Percentiles rank a stretch among this genome's conserved stretches.
Evolutionary conservation across 2,113 vertebrate genomes (phyloP).

Genomic region (Melanotaenia duboulayi): DNA sequence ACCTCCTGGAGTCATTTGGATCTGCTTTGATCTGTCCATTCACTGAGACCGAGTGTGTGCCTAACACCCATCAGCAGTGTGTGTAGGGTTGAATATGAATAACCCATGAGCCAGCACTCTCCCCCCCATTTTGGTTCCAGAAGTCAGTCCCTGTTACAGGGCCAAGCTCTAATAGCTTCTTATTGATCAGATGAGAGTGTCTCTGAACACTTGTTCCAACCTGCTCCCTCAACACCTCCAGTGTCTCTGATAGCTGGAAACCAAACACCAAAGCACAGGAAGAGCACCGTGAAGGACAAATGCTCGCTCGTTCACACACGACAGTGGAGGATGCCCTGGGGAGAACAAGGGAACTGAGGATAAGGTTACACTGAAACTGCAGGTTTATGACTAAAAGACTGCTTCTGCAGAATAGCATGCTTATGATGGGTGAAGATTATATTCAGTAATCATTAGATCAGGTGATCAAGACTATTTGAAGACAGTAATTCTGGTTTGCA

Average conservation of each 20-base stretch:
- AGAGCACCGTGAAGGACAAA: slow-evolving; percentile 41
- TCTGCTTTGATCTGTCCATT: slow-evolving; percentile 42
- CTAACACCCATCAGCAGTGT: slow-evolving; percentile 32
- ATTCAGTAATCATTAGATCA: no score
- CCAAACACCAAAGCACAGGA: slow-evolving; percentile 58
- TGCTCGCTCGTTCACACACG: slow-evolving; percentile 5
- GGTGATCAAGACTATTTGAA: no score
- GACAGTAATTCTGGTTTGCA: no score
- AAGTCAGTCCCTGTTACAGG: slow-evolving; percentile 46
- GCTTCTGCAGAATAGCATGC: no score
- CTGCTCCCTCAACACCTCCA: slow-evolving; percentile 74
- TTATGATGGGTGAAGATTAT: no score
- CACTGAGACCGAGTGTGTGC: slow-evolving; percentile 1
- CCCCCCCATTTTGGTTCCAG: slow-evolving; percentile 21
- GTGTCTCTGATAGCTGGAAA: slow-evolving; percentile 63
- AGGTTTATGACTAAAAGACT: no score
- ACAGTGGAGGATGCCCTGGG: slow-evolving; percentile 24
- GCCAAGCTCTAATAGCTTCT: slow-evolving; percentile 77
- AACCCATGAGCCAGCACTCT: slow-evolving; percentile 65
- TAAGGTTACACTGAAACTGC: no score
- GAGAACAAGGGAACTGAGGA: slow-evolving; percentile 8
- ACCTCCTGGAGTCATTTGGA: slow-evolving; percentile 36
- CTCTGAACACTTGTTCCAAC: slow-evolving; percentile 77
- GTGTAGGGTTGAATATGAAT: slow-evolving; percentile 65
- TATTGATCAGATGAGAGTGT: slow-evolving; percentile 75